phyloP scores from a whole-genome alignment of 2,113 vertebrate genomes.

The Microtus ochrogaster region DNA sequence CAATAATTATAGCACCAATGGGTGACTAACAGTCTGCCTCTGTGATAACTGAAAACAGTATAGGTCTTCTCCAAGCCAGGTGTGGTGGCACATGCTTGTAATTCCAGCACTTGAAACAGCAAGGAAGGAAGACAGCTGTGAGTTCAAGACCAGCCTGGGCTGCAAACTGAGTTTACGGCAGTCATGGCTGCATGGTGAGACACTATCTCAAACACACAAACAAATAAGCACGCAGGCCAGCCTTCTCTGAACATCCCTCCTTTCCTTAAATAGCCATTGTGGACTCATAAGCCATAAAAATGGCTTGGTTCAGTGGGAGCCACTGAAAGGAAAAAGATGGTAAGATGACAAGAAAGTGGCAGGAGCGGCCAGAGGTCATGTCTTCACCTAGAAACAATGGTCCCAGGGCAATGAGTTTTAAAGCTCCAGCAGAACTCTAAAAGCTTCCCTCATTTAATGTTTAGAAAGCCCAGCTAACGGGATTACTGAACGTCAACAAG shows the following conservation, averaged over 20 bases:
- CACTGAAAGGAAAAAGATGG: neutral
- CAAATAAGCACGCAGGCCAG: neutral
- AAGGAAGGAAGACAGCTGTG: neutral
- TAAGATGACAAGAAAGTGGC: constrained; percentile 16
- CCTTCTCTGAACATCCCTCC: neutral
- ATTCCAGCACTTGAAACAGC: neutral
- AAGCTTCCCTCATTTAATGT: constrained; percentile 23
- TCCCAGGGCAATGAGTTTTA: neutral
- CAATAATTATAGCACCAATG: neutral
- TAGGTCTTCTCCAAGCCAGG: neutral
- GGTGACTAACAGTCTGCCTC: neutral
- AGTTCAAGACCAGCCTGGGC: neutral
- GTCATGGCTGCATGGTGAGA: neutral
- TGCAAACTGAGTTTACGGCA: neutral
- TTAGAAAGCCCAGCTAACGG: constrained; percentile 31
- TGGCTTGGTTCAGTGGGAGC: neutral
- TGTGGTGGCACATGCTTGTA: neutral
- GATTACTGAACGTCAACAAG: constrained; percentile 23
- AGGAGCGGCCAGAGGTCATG: neutral
- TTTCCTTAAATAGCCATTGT: neutral
- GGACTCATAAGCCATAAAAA: neutral
- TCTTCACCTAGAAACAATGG: neutral
- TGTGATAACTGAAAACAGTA: neutral
- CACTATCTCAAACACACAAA: neutral
- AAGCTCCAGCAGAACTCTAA: constrained; percentile 35